Percentiles rank a stretch among this genome's conserved stretches.
phyloP scores from a whole-genome alignment of 1,140 invertebrate genomes.

The Drosophila leontia region DNA sequence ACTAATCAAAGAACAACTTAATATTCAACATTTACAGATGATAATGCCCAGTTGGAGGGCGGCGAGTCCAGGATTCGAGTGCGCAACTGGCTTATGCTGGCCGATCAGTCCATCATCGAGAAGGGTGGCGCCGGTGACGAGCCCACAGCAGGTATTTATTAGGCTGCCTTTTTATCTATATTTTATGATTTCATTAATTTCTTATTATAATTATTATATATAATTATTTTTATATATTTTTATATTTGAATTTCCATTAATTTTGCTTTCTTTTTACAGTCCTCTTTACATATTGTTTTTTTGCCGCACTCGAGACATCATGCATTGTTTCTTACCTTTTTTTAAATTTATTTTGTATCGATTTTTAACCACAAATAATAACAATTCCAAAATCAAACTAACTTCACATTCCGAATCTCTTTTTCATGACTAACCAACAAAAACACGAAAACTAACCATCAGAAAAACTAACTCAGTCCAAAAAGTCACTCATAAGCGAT shows the following conservation, averaged over 20 bases:
- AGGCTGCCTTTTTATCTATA: neutral
- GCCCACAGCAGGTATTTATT: conserved; percentile 63
- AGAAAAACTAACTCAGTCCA: conserved; percentile 76
- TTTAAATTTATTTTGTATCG: neutral
- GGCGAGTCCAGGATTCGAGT: conserved; percentile 79
- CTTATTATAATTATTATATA: neutral
- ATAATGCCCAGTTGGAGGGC: conserved; percentile 54
- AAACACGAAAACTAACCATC: conserved; percentile 45
- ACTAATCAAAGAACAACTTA: conserved; percentile 6
- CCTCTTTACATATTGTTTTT: conserved; percentile 43
- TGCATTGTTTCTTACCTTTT: conserved; percentile 14
- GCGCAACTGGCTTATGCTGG: conserved; percentile 83
- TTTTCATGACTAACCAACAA: conserved; percentile 61
- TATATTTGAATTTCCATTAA: conserved; percentile 38
- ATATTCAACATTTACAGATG: conserved; percentile 57
- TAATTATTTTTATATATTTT: conserved; percentile 6
- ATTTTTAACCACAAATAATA: conserved; percentile 6
- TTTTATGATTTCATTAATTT: conserved; percentile 6
- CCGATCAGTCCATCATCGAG: conserved; percentile 80
- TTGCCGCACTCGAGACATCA: conserved; percentile 44
- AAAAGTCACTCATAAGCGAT: conserved; percentile 60
- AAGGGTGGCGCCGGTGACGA: conserved; percentile 48
- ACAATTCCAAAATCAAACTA: conserved; percentile 42
- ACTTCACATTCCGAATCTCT: conserved; percentile 55
- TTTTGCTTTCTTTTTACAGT: conserved; percentile 77